Base-by-base conservation (phyloP, 1,140 invertebrate genomes). In the Drosophila chauvacae region DNA sequence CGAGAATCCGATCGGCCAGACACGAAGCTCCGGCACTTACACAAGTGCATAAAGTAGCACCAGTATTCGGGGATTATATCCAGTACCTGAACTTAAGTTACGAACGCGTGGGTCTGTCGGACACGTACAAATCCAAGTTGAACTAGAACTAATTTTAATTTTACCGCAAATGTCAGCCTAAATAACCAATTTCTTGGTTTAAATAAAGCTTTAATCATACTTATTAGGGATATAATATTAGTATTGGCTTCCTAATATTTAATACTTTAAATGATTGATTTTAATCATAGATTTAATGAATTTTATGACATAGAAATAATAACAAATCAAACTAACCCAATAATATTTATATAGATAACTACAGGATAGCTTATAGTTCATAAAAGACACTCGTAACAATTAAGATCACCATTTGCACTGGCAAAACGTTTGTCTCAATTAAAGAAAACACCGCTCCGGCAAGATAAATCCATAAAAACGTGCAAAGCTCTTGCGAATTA, bases 391-490 rank as follows among this genome's bases (percentile, higher is more conserved):
- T 5, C n/a, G n/a, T 23, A 42, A 16, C 37, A 35, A 51, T 53
- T 44, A 44, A 66, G 30, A 48, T 41, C 20, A 55, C 51, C 2
- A 3, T 37, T 62, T 50, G 59, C 50, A 48, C 68, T 65, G 59
- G 64, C 62, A 63, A 80, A 75, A 76, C 59, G 63, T 77, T 84
- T 77, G 62, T 47, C 51, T 48, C 69, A 79, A 73, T 81, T 74
- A 55, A 55, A 20, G 51, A 57, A 84, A 82, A 66, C 81, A 73
- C 60, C 69, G 64, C 68, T 66, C 35, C 10, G 51, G 28, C 28
- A 51, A 77, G 77, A 87, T 88, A 80, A 74, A 77, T 56, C 63
- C 76, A 80, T 88, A 80, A 86, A 87, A 77, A 77, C 75, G 75
- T 77, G 73, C 57, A 51, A 53, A 74, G 50, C 73, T 18, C 30